These are phyloP conservation scores for Leptopterna dolabrata DNA, from an alignment of 2,888 invertebrate species.

Conservation along the genomic window DNA sequence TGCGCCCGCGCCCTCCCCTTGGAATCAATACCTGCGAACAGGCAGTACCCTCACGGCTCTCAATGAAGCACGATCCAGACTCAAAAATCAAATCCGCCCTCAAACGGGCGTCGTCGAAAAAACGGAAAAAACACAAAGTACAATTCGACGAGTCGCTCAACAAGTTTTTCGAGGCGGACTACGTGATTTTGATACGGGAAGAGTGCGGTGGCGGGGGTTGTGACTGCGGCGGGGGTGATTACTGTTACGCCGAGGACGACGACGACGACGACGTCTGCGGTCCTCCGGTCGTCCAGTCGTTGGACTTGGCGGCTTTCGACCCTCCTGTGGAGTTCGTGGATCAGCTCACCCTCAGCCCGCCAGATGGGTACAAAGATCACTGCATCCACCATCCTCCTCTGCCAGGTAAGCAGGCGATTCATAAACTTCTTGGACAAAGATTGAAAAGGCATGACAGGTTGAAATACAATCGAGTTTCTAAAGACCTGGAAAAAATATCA, in stretches of 20 bases:
- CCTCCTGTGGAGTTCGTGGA: conserved; percentile 80
- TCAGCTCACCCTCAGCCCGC: conserved; percentile 87
- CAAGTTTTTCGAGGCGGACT: conserved; percentile 92
- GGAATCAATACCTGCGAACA: conserved; percentile 18
- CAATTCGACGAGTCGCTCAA: conserved; percentile 90
- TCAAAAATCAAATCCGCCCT: conserved; percentile 62
- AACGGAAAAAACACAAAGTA: conserved; percentile 79
- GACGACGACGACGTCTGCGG: conserved; percentile 62
- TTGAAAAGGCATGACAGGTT: too few species aligned
- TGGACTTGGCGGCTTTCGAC: conserved; percentile 69
- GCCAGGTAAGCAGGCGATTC: conserved; percentile 66
- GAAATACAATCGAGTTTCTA: too few species aligned
- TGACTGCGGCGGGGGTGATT: conserved; percentile 74
- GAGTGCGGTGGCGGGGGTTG: conserved; percentile 87
- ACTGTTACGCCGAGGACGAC: conserved; percentile 73
- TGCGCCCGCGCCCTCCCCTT: background rate
- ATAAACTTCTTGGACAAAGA: too few species aligned
- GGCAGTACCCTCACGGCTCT: conserved; percentile 54
- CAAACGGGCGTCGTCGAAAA: conserved; percentile 66
- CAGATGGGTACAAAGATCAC: conserved; percentile 91
- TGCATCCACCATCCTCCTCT: conserved; percentile 64
- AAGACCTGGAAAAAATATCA: too few species aligned
- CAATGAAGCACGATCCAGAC: conserved; percentile 60
- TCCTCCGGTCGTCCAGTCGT: conserved; percentile 46
- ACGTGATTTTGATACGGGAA: conserved; percentile 89